phyloP scores from a whole-genome alignment of 64 coral and sea anemone species.

The Montipora efflorescens region DNA sequence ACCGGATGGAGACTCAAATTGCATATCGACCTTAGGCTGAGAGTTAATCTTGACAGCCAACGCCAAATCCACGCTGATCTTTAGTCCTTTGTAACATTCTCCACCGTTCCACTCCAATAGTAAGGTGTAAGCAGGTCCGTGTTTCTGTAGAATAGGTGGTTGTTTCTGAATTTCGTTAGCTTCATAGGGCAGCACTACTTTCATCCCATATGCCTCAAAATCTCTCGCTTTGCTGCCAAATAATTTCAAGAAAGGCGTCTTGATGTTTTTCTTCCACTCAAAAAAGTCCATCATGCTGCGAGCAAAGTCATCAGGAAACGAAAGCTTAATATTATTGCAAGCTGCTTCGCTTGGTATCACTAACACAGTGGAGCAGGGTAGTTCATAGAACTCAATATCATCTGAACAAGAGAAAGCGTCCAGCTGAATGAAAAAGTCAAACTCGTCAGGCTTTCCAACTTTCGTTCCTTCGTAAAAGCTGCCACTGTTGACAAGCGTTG shows the following conservation, averaged over 20 bases:
- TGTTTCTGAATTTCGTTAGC: background rate
- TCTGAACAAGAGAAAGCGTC: background rate
- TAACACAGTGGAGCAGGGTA: background rate
- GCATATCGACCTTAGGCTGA: conserved; percentile 6
- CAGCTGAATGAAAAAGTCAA: conserved; percentile 7
- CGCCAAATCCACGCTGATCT: conserved; percentile 38
- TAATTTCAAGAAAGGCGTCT: conserved; percentile 32
- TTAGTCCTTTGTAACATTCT: conserved; percentile 14
- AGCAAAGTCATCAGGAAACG: background rate
- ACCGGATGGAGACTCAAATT: background rate
- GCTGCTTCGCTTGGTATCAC: conserved; percentile 13
- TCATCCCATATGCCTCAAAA: conserved; percentile 50
- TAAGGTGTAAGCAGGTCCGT: conserved; percentile 47
- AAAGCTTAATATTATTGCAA: background rate
- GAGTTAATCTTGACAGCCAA: conserved; percentile 46
- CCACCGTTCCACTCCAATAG: conserved; percentile 34
- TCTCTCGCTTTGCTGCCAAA: background rate
- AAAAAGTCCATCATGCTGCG: too few relatives aligned
- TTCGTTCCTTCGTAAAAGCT: conserved; percentile 48
- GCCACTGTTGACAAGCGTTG: conserved; percentile 21
- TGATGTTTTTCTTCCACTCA: conserved; percentile 44
- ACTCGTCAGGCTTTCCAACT: conserved; percentile 12
- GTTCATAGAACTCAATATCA: background rate
- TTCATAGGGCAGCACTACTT: background rate
- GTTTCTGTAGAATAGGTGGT: background rate